Percentiles rank a stretch among this genome's conserved stretches.
These are phyloP conservation scores for Ariopsis seemanni DNA, from an alignment of 2,113 vertebrate species.

Conservation along the genomic window DNA sequence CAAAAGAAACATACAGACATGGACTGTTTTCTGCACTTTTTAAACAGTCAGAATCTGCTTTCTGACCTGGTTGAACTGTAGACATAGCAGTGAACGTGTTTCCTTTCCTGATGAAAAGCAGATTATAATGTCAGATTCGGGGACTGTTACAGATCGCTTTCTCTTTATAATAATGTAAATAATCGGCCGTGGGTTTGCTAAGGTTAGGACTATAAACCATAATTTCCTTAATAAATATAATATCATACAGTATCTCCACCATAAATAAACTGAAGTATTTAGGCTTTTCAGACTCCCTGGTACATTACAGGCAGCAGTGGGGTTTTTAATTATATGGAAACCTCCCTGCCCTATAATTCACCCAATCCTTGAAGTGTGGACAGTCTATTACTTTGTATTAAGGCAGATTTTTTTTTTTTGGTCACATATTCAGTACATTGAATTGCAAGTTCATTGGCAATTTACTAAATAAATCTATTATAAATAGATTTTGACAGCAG, in stretches of 20 bases:
- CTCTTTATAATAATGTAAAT: neutral
- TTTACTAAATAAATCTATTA: neutral
- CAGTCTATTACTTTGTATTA: constrained; percentile 7
- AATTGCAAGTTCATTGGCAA: neutral
- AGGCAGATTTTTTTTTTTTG: neutral
- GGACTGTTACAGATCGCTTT: neutral
- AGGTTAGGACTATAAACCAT: neutral
- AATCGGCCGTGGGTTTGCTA: neutral
- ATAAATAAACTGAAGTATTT: constrained; percentile 14
- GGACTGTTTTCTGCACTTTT: constrained; percentile 20
- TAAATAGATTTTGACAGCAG: neutral
- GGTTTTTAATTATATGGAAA: constrained; percentile 18
- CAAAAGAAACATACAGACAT: constrained; percentile 46
- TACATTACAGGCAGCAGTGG: constrained; percentile 2
- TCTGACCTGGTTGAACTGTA: constrained; percentile 33
- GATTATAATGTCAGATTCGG: neutral
- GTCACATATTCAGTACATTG: neutral
- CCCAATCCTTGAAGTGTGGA: neutral
- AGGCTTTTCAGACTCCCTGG: constrained; percentile 2
- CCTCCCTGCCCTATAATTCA: neutral
- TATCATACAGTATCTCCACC: constrained; percentile 7
- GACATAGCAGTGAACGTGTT: constrained; percentile 6
- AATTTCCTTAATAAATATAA: neutral
- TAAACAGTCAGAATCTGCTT: constrained; percentile 43
- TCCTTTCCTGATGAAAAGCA: neutral